Conservation (phyloP, 2,113 vertebrate species). For the Mastomys coucha region DNA sequence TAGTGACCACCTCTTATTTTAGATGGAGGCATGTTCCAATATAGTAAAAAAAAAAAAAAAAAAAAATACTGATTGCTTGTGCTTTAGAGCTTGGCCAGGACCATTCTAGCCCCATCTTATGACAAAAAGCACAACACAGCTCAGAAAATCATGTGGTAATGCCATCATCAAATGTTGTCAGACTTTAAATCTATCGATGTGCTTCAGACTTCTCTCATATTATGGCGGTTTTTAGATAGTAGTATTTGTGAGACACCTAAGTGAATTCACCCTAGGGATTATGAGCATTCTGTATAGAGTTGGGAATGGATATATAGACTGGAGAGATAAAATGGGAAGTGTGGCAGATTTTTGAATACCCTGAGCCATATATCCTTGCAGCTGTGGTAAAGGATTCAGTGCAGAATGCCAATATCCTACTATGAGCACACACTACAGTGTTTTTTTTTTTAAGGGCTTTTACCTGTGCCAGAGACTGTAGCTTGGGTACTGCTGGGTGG, state of each 20-base stretch:
- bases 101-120: not conserved
- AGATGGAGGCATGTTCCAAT: not conserved
- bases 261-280: not conserved
- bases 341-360: not conserved
- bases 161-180: not conserved
- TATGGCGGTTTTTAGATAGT: slow-evolving; percentile 14
- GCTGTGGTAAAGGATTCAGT: not conserved
- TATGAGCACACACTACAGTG: not conserved
- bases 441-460: not conserved
- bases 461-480: not conserved
- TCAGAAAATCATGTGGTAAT: not conserved
- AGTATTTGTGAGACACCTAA: not conserved
- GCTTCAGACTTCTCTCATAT: not conserved
- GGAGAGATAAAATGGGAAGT: not conserved
- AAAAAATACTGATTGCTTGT: not conserved
- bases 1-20: slow-evolving; percentile 11
- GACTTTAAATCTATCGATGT: not conserved
- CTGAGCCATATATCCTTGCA: not conserved
- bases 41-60: not conserved
- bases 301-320: not conserved
- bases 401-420: not conserved
- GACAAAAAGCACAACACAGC: not conserved
- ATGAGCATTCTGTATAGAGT: not conserved
- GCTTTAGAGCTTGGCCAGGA: not conserved
- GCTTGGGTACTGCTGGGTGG: not conserved